These are phyloP conservation scores for Drosophila gunungcola DNA, from an alignment of 1,140 invertebrate genomes.

Conservation along the genomic window DNA sequence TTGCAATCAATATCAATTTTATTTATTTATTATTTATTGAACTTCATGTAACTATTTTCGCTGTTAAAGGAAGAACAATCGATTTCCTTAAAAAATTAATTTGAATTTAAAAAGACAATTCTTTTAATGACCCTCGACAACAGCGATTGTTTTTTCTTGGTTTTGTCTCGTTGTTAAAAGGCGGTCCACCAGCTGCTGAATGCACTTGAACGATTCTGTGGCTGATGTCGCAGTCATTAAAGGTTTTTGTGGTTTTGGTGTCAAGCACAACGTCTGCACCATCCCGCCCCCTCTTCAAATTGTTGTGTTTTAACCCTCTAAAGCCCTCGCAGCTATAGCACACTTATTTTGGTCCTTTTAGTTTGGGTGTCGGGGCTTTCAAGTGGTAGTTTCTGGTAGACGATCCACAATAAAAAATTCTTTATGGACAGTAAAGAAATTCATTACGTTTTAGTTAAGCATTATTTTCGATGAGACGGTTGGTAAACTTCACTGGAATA, in stretches of 20 bases:
- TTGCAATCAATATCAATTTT: no score
- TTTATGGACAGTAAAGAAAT: neutral
- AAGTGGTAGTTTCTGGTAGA: conserved; percentile 2
- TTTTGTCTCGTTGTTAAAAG: neutral
- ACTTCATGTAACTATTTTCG: neutral
- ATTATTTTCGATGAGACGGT: neutral
- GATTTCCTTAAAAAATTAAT: conserved; percentile 14
- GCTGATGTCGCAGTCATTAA: conserved; percentile 46
- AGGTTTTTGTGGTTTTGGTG: conserved; percentile 50
- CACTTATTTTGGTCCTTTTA: conserved; percentile 33
- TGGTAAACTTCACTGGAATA: neutral
- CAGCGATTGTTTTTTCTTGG: conserved; percentile 9
- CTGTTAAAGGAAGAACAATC: neutral
- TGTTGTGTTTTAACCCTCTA: conserved; percentile 32
- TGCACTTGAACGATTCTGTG: conserved; percentile 20
- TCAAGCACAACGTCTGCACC: conserved; percentile 38
- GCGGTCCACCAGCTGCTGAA: conserved; percentile 30
- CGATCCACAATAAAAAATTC: neutral
- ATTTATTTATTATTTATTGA: no score
- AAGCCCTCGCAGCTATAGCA: conserved; percentile 13
- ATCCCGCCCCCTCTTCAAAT: conserved; percentile 14
- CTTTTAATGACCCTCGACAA: conserved; percentile 6
- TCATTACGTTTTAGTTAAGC: neutral
- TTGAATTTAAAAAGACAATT: neutral
- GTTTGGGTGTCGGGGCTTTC: conserved; percentile 2